A percentile compares a stretch with the other conserved stretches of the same genome.
Conservation (phyloP, 1,140 invertebrate genomes). For the Musca vetustissima region DNA sequence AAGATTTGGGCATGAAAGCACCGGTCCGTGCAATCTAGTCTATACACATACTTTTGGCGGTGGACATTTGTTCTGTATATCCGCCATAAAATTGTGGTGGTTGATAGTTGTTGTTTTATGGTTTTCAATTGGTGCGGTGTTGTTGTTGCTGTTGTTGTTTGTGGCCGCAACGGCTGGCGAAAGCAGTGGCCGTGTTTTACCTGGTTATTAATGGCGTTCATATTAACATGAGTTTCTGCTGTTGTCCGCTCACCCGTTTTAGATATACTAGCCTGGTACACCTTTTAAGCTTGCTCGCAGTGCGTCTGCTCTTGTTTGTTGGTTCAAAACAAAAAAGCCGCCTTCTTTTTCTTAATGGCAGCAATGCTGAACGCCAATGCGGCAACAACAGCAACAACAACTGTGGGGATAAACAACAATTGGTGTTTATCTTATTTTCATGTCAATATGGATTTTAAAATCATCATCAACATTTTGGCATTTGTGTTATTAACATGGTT, state of each 20-base stretch:
- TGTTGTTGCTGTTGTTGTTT: too few relatives aligned
- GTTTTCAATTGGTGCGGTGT: too few relatives aligned
- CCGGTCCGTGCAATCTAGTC: too few relatives aligned
- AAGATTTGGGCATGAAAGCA: too few relatives aligned
- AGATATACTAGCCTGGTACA: neutral
- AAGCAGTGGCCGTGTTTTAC: conserved; percentile 22
- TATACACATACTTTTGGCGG: too few relatives aligned
- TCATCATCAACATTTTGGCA: conserved; percentile 5
- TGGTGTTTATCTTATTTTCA: conserved; percentile 8
- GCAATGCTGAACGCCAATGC: neutral
- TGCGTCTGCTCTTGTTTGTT: too few relatives aligned
- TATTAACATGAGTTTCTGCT: conserved; percentile 31
- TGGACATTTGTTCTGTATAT: too few relatives aligned
- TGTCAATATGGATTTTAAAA: conserved; percentile 20
- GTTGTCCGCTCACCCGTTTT: conserved; percentile 28
- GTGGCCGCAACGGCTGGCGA: too few relatives aligned
- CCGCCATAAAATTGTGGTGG: too few relatives aligned
- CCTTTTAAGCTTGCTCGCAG: too few relatives aligned
- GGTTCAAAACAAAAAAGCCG: conserved; percentile 6
- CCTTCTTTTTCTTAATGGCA: conserved; percentile 14
- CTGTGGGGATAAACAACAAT: neutral
- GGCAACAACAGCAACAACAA: neutral
- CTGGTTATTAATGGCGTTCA: conserved; percentile 27
- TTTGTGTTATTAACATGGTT: neutral
- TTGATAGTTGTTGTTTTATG: too few relatives aligned